Percentiles rank a stretch among this genome's conserved stretches.
These are phyloP conservation scores for Diuraphis noxia DNA, from an alignment of 1,140 invertebrate genomes.

Conservation along the genomic window DNA sequence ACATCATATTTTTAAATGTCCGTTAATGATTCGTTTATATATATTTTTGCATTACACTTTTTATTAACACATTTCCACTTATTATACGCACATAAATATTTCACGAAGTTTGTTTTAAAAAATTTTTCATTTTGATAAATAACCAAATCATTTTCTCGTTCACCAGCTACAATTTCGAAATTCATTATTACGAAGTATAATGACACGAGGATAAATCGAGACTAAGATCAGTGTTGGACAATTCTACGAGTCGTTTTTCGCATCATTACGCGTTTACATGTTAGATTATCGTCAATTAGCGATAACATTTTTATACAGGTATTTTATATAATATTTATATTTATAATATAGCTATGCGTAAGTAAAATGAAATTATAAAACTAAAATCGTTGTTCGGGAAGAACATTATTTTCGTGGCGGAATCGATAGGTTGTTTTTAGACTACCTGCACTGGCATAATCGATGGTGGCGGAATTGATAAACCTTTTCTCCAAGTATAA, in stretches of 20 bases:
- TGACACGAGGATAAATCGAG: not conserved
- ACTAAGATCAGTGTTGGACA: not conserved
- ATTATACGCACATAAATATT: slow-evolving; percentile 7
- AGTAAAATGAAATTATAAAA: too few species aligned
- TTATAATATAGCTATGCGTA: too few species aligned
- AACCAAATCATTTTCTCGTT: not conserved
- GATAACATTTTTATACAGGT: not conserved
- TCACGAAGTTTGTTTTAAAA: slow-evolving; percentile 6
- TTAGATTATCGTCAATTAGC: not conserved
- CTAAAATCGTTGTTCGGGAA: too few species aligned
- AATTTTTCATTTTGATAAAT: slow-evolving; percentile 2
- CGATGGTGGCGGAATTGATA: too few species aligned
- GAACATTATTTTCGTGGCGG: too few species aligned
- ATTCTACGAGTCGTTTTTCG: not conserved
- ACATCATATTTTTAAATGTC: not conserved
- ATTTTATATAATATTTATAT: too few species aligned
- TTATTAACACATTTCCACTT: not conserved
- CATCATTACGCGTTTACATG: not conserved
- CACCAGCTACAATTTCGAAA: not conserved
- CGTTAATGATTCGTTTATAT: not conserved
- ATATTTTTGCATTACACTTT: not conserved
- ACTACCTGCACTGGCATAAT: too few species aligned
- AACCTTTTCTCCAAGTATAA: too few species aligned
- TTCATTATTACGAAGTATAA: not conserved
- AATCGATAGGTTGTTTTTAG: too few species aligned